These are phyloP conservation scores for Conus canariensis DNA, from an alignment of 2,888 invertebrate species.

Conservation along the genomic window DNA sequence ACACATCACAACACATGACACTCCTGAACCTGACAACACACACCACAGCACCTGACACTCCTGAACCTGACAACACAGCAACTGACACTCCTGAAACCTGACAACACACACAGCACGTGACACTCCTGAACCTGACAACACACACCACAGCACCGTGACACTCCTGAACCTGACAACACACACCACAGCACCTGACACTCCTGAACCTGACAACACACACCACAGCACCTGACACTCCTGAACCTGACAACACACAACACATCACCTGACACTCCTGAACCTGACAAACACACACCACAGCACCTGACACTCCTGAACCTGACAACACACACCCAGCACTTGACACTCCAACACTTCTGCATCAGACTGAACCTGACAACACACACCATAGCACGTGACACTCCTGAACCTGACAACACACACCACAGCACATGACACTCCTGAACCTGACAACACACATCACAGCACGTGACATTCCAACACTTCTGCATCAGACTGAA, in stretches of 20 bases:
- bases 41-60: too few species aligned
- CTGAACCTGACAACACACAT: too few species aligned
- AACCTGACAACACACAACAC: constrained; percentile 82
- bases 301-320: too few species aligned
- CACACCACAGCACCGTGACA: not conserved
- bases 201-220: too few species aligned
- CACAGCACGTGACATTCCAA: too few species aligned
- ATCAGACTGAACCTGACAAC: constrained; percentile 88
- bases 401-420: not conserved
- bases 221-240: constrained; percentile 73
- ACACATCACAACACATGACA: not conserved
- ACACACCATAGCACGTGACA: not conserved
- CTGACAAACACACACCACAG: too few species aligned
- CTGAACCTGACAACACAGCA: too few species aligned
- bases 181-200: too few species aligned
- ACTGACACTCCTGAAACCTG: too few species aligned
- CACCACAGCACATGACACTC: too few species aligned
- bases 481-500: too few species aligned
- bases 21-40: not conserved
- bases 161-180: not conserved
- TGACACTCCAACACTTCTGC: constrained; percentile 92
- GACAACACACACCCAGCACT: too few species aligned
- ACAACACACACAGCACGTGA: constrained; percentile 71
- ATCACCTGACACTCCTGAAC: not conserved
- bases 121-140: constrained; percentile 87